Percentiles rank a stretch among this genome's conserved stretches.
These are phyloP conservation scores for Spermophilus dauricus DNA, from an alignment of 2,113 vertebrate genomes.

Conservation along the genomic window DNA sequence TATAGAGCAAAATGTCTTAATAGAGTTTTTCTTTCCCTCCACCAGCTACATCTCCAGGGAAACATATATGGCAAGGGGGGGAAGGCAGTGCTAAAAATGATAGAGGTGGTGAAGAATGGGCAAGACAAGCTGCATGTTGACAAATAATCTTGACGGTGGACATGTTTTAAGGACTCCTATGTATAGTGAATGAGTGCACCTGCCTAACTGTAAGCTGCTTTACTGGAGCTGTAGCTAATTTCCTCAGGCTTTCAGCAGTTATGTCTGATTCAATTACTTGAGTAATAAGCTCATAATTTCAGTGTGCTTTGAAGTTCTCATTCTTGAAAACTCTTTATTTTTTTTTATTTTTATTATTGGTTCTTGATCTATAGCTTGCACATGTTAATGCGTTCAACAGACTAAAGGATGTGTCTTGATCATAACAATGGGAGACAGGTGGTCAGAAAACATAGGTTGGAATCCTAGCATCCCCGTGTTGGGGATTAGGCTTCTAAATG, in stretches of 20 bases:
- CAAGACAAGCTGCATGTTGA: background rate
- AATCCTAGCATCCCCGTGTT: too few species aligned
- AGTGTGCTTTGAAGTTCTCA: background rate
- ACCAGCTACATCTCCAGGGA: background rate
- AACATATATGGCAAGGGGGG: background rate
- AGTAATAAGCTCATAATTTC: background rate
- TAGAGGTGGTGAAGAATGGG: fast-evolving
- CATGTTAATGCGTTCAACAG: background rate
- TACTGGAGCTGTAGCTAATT: background rate
- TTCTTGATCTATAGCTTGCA: background rate
- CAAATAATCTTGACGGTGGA: background rate
- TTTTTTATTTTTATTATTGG: too few species aligned
- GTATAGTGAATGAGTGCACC: fast-evolving
- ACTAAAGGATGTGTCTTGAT: background rate
- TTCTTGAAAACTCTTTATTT: background rate
- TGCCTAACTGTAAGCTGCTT: background rate
- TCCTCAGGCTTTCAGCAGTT: background rate
- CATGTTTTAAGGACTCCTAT: background rate
- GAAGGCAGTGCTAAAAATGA: background rate
- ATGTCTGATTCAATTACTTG: background rate
- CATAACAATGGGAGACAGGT: background rate
- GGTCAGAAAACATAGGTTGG: background rate
- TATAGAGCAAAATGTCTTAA: background rate
- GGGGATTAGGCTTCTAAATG: background rate
- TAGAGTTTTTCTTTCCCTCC: background rate